Conservation (phyloP, 2,797 vertebrate genomes). For the Distichodus sexfasciatus region DNA sequence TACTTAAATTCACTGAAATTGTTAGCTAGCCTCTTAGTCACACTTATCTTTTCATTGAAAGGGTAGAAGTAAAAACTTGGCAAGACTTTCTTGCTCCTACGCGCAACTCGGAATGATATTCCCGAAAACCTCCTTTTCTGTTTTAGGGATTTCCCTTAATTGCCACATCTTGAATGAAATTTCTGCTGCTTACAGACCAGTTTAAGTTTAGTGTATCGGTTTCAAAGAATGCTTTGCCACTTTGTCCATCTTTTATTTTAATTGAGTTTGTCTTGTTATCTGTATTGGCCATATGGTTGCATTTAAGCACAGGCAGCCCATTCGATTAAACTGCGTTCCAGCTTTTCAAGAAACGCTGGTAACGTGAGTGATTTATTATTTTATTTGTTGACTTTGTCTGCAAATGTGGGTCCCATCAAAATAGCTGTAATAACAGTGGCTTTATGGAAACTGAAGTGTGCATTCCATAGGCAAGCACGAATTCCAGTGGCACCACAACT, state of each 20-base stretch:
- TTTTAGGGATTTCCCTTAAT: no score
- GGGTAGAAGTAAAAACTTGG: no score
- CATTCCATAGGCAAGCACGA: background rate
- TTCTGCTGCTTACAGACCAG: background rate
- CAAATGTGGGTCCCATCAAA: slow-evolving; percentile 1
- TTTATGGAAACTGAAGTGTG: background rate
- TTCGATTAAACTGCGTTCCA: background rate
- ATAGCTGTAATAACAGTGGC: background rate
- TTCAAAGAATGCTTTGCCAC: background rate
- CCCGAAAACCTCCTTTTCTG: no score
- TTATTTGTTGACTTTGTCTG: background rate
- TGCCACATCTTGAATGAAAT: background rate
- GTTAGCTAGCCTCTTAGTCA: no score
- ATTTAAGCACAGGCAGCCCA: background rate
- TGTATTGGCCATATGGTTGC: no score
- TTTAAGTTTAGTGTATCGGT: background rate
- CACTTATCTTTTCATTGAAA: no score
- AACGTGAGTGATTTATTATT: background rate
- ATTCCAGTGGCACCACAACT: background rate
- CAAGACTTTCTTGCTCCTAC: no score
- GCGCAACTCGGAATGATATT: no score
- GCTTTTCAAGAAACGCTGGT: background rate
- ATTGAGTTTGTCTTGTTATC: no score
- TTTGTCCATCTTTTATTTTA: background rate
- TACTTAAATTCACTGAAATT: no score